These are phyloP conservation scores for Uloborus diversus DNA, from an alignment of 1,140 invertebrate genomes.

Conservation along the genomic window DNA sequence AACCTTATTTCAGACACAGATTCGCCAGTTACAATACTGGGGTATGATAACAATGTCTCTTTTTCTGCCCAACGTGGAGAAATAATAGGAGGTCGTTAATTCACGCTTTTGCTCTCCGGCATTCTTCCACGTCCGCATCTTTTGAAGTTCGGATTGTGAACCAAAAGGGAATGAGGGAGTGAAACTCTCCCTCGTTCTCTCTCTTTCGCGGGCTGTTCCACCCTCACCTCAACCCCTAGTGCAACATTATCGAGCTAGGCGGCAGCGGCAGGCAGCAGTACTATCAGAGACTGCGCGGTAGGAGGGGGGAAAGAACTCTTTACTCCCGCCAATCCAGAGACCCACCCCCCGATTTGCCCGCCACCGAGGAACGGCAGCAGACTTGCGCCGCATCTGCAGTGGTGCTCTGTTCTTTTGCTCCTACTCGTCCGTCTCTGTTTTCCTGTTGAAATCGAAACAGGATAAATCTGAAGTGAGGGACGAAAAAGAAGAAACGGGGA, in stretches of 20 bases:
- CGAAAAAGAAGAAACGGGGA: background rate
- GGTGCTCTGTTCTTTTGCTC: conserved; percentile 29
- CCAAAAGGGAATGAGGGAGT: conserved; percentile 11
- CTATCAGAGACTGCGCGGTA: conserved; percentile 36
- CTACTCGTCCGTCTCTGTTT: background rate
- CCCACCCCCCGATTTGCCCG: conserved; percentile 5
- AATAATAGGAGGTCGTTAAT: conserved; percentile 25
- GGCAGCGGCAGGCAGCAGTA: conserved; percentile 40
- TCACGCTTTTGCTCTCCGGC: conserved; percentile 39
- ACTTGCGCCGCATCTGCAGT: conserved; percentile 49
- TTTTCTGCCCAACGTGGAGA: too few relatives aligned
- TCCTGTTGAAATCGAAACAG: conserved; percentile 24
- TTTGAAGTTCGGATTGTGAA: conserved; percentile 29
- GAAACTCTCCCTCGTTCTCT: conserved; percentile 21
- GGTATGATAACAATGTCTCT: too few relatives aligned
- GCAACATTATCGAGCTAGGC: conserved; percentile 48
- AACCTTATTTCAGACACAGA: too few relatives aligned
- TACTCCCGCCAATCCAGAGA: background rate
- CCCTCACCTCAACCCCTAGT: conserved; percentile 17
- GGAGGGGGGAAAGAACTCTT: background rate
- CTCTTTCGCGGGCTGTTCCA: conserved; percentile 11
- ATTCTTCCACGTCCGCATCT: conserved; percentile 19
- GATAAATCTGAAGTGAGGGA: background rate
- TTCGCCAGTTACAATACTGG: too few relatives aligned
- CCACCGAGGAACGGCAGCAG: conserved; percentile 38